Evolutionary conservation across 1,140 invertebrate species (phyloP).

Genomic region (Neotoxoptera formosana): DNA sequence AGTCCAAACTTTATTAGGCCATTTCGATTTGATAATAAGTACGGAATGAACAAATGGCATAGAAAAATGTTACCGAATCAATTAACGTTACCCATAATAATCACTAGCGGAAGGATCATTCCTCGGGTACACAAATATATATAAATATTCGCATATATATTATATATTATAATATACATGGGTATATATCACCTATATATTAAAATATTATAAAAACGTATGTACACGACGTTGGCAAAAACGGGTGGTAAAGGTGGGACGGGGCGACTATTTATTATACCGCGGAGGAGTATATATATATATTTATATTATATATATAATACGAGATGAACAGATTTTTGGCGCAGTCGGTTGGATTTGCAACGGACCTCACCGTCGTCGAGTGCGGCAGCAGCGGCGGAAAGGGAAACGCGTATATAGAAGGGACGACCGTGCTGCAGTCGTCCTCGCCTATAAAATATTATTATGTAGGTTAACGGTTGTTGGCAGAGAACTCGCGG

Average conservation of each 20-base stretch:
- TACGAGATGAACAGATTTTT: neutral
- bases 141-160: too few relatives aligned
- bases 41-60: neutral
- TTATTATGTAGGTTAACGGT: constrained; percentile 51
- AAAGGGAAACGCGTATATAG: neutral
- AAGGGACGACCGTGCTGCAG: neutral
- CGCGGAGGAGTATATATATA: neutral
- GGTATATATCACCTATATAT: neutral
- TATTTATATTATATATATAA: neutral
- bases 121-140: neutral
- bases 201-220: neutral
- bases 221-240: neutral
- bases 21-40: neutral
- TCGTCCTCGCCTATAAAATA: neutral
- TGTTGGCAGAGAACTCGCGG: constrained; percentile 26
- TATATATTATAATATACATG: neutral
- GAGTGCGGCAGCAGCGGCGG: neutral
- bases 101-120: neutral
- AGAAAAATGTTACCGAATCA: neutral
- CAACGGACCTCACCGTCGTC: neutral
- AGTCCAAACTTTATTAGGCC: neutral
- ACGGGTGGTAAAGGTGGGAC: neutral
- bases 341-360: neutral
- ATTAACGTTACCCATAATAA: neutral
- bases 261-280: neutral